Conservation (phyloP, 2,797 vertebrate genomes). For the Lepus oiostolus region DNA sequence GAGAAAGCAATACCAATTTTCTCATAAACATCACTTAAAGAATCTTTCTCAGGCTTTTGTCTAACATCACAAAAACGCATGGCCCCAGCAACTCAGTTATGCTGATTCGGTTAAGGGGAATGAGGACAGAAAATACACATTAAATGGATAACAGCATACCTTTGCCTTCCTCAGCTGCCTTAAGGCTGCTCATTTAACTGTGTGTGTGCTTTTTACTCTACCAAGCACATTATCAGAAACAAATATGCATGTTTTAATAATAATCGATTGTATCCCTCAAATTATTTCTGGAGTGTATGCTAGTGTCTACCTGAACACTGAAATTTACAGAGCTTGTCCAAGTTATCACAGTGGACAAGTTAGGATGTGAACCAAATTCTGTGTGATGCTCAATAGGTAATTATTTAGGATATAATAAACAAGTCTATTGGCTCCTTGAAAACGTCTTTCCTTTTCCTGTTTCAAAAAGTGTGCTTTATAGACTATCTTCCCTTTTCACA, state of each 20-base stretch:
- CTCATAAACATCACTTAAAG: not conserved
- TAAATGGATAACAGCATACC: conserved; percentile 19
- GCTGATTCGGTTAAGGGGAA: conserved; percentile 50
- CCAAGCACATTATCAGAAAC: not conserved
- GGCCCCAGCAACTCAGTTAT: conserved; percentile 46
- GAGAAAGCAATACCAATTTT: not conserved
- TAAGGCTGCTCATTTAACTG: not conserved
- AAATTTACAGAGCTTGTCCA: not conserved
- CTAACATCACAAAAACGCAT: conserved; percentile 37
- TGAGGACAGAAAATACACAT: conserved; percentile 51
- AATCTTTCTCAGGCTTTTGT: too few species aligned
- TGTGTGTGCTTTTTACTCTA: not conserved
- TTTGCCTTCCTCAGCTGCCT: not conserved
- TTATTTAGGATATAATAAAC: not conserved
- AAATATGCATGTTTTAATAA: conserved; percentile 6
- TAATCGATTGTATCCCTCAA: not conserved
- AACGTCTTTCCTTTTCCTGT: not conserved
- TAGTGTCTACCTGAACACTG: not conserved
- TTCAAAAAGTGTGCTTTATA: not conserved
- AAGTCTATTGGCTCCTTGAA: not conserved
- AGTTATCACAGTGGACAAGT: not conserved
- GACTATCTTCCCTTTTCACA: not conserved
- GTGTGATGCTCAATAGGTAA: not conserved
- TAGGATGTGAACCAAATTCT: conserved; percentile 40
- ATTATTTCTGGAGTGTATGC: too few species aligned